Evolutionary conservation across 2,797 vertebrate species (phyloP).

Genomic region (Neosilurus hyrtlii): DNA sequence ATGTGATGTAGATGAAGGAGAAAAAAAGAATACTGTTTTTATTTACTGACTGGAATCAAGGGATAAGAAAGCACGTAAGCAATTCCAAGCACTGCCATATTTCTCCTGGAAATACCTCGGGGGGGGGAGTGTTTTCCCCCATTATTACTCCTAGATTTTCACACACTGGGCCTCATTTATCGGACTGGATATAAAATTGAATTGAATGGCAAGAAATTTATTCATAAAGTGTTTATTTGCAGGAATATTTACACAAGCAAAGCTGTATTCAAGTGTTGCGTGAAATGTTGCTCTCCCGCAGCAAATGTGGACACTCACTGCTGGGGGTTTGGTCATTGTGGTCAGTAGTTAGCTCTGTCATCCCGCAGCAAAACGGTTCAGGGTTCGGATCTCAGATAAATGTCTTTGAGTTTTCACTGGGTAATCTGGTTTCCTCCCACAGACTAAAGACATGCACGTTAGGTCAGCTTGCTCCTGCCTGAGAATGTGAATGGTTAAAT

Average conservation of each 20-base stretch:
- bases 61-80: background rate
- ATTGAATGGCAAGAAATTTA: background rate
- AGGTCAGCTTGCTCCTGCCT: too few relatives aligned
- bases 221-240: background rate
- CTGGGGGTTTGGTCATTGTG: too few relatives aligned
- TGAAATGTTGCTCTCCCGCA: too few relatives aligned
- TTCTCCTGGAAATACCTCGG: background rate
- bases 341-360: too few relatives aligned
- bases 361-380: too few relatives aligned
- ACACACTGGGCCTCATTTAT: conserved; percentile 7
- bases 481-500: too few relatives aligned
- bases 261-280: background rate
- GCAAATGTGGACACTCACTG: too few relatives aligned
- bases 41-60: background rate
- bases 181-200: background rate
- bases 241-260: background rate
- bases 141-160: background rate
- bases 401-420: too few relatives aligned
- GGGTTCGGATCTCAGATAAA: too few relatives aligned
- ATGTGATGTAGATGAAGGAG: background rate
- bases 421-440: too few relatives aligned
- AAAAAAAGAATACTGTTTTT: background rate
- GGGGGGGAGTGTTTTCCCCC: too few relatives aligned
- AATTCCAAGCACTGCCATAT: background rate
- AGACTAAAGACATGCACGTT: too few relatives aligned